Evolutionary conservation across 2,888 invertebrate genomes (phyloP), one percentile per base, ranked within the genome.

Genomic region (Argyra leucocephala): DNA sequence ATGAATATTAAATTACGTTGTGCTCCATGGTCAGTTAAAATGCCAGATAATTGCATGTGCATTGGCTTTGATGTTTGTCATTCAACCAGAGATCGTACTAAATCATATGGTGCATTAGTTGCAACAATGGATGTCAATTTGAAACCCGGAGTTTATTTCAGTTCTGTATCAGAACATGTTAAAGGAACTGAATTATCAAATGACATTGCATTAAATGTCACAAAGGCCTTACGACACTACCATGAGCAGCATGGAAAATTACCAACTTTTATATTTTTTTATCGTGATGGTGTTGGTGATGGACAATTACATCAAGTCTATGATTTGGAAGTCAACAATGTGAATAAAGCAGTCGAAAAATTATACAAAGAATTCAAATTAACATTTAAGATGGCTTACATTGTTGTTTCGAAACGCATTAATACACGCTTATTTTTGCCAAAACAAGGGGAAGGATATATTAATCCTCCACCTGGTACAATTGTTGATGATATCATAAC

Each of bases 1-100:
- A 85, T 98, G 71, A 93, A 92, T 76, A 93, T 93, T 72, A 98
- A 97, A 81, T 78, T 96, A 48, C 95, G 95, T 22, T 96, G 96
- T 0, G 88, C 90, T 0, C 91, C 95, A 0, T 96, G 96, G 96
- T 81, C 84, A 1, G 83, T 93, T 0, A 82, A 84, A 0, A 81
- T 91, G 37, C 91, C 92, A 0, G 74, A 73, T 3, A 82, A 82
- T 23, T 77, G 89, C 2, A 93, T 96, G 92, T 86, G 93, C 0
- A 83, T 91, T 10, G 96, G 93, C 0, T 93, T 91, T 73, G 96
- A 96, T 76, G 91, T 92, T 1, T 94, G 93, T 73, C 92, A 94
- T 75, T 93, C 94, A 72, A 85, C 90, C 0, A 83, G 83, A 12
- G 80, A 82, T 57, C 88, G 86, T 75, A 81, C 82, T 61, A 84